phyloP scores from a whole-genome alignment of 2,797 vertebrate species.

The Muscicapa comitata region DNA sequence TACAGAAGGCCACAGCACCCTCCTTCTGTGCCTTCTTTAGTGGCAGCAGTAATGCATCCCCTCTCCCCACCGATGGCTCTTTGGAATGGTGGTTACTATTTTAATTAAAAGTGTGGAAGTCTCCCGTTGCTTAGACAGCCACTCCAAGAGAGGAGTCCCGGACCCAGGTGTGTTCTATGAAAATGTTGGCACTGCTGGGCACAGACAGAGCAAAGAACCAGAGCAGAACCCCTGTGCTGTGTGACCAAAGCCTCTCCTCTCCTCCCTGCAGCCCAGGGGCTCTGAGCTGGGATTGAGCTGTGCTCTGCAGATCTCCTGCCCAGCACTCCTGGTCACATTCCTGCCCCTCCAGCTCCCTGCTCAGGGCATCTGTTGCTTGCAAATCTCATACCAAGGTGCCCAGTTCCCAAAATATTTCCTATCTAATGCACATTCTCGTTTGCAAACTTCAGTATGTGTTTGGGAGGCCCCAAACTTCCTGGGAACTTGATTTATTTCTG shows the following conservation, averaged over 20 bases:
- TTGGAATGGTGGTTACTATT: fast-evolving
- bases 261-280: background rate
- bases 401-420: background rate
- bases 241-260: background rate
- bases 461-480: background rate
- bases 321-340: background rate
- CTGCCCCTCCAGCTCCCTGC: background rate
- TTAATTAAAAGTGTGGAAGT: background rate
- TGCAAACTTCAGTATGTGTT: background rate
- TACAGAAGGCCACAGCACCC: too few species aligned
- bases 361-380: too few species aligned
- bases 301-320: background rate
- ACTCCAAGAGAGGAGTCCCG: background rate
- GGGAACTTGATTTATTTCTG: background rate
- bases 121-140: background rate
- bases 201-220: fast-evolving
- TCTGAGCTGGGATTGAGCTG: background rate
- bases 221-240: too few species aligned
- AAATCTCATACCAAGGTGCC: background rate
- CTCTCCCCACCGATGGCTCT: background rate
- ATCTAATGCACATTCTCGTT: fast-evolving
- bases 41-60: background rate
- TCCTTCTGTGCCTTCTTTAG: background rate
- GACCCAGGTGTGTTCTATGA: background rate
- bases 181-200: background rate